These are phyloP conservation scores for Pachypeltis micranthus DNA, from an alignment of 1,140 invertebrate species.

Conservation along the genomic window DNA sequence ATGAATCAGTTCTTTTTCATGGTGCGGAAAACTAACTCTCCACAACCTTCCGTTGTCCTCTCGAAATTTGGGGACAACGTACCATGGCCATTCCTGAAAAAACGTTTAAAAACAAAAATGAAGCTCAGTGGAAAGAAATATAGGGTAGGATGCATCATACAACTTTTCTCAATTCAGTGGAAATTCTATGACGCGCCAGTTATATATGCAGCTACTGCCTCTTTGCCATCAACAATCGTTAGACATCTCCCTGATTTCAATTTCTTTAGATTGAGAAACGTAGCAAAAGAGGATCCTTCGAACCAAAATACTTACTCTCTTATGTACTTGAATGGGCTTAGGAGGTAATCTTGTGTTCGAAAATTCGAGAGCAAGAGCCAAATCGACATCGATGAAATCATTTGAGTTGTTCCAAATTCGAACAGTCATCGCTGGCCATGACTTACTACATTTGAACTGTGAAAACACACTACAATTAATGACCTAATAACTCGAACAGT, in stretches of 20 bases:
- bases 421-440: not conserved
- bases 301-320: not conserved
- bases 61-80: not conserved
- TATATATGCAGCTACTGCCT: not conserved
- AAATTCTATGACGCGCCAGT: not conserved
- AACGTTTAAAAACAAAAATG: not conserved
- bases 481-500: too few relatives aligned
- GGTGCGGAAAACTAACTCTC: not conserved
- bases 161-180: not conserved
- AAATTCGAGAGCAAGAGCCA: not conserved
- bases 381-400: not conserved
- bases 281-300: not conserved
- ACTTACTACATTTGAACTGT: too few relatives aligned
- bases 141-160: not conserved
- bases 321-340: not conserved
- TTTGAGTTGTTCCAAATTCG: not conserved
- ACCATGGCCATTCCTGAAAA: not conserved
- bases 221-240: not conserved
- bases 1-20: not conserved
- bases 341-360: not conserved
- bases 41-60: not conserved
- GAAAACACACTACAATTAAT: too few relatives aligned
- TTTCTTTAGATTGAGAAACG: not conserved
- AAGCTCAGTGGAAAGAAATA: not conserved
- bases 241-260: not conserved